phyloP scores from a whole-genome alignment of 2,797 vertebrate species.

The Falco naumanni region DNA sequence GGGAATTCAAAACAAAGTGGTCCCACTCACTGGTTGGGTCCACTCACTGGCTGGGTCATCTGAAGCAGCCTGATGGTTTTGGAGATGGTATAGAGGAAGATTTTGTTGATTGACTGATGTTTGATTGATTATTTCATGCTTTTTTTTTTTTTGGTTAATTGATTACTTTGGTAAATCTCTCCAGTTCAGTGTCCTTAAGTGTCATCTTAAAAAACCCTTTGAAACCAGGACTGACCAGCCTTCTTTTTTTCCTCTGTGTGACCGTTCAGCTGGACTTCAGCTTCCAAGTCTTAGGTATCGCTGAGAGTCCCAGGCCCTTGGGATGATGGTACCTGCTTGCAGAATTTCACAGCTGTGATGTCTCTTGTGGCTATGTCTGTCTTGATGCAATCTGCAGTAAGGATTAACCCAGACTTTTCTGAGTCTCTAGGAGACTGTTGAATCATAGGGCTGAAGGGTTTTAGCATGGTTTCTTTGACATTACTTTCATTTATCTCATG shows the following conservation, averaged over 20 bases:
- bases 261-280: not conserved
- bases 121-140: not conserved
- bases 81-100: not conserved
- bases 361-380: not conserved
- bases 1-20: not conserved
- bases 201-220: not conserved
- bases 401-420: not conserved
- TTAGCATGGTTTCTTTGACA: not conserved
- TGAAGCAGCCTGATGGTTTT: not conserved
- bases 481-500: slow-evolving; percentile 1
- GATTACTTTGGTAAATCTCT: not conserved
- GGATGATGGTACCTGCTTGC: not conserved
- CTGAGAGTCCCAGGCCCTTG: not conserved
- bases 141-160: not conserved
- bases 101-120: not conserved
- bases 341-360: not conserved
- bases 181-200: not conserved
- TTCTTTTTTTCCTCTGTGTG: not conserved
- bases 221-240: not conserved
- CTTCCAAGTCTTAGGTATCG: not conserved
- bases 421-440: not conserved
- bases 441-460: not conserved
- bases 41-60: not conserved
- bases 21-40: not conserved
- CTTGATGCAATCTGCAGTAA: not conserved